A percentile compares a stretch with the other conserved stretches of the same genome.
Conservation (phyloP, 2,888 invertebrate genomes). For the Limulus polyphemus region DNA sequence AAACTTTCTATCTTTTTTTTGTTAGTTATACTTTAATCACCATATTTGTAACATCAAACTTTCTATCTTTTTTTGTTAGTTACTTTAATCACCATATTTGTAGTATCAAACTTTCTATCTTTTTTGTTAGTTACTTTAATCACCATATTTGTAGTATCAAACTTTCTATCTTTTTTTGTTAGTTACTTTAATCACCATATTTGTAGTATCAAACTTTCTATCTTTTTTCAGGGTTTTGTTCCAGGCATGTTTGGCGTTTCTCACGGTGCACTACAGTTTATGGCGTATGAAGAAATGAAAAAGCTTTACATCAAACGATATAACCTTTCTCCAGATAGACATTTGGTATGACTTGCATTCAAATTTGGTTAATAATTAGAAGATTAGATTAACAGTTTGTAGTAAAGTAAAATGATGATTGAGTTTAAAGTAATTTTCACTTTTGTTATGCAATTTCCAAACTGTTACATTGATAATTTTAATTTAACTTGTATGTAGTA, state of each 20-base stretch:
- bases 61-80: background rate
- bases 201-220: conserved; percentile 16
- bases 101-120: conserved; percentile 23
- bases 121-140: too few species aligned
- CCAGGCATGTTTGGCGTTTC: conserved; percentile 96
- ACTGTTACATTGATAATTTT: too few species aligned
- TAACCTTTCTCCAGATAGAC: conserved; percentile 34
- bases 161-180: background rate
- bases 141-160: too few species aligned
- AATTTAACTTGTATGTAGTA: too few species aligned
- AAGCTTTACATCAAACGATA: conserved; percentile 72
- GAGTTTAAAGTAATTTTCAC: too few species aligned
- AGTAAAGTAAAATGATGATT: too few species aligned
- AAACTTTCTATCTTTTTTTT: conserved; percentile 15
- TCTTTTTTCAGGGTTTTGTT: conserved; percentile 71
- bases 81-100: background rate
- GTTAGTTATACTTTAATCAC: too few species aligned
- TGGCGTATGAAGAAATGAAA: conserved; percentile 98
- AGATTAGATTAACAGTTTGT: too few species aligned
- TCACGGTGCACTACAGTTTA: conserved; percentile 96
- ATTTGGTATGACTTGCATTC: too few species aligned
- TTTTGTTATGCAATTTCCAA: too few species aligned
- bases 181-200: background rate
- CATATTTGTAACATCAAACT: too few species aligned
- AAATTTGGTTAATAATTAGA: too few species aligned